phyloP scores from a whole-genome alignment of 2,797 vertebrate genomes.

The Coilia nasus region DNA sequence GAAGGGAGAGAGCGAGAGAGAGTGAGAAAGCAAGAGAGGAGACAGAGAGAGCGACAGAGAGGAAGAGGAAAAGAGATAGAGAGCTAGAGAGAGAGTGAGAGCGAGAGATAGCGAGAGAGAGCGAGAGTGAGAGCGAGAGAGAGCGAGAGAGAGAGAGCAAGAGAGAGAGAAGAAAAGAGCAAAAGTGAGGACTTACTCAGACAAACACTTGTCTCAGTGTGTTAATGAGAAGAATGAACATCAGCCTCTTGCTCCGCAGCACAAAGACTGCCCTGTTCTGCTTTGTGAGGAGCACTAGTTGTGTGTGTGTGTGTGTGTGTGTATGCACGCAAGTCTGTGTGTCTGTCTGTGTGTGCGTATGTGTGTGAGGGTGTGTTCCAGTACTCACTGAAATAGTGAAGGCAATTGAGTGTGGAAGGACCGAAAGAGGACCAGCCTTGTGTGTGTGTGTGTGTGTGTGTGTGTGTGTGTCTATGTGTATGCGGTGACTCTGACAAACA shows the following conservation, averaged over 20 bases:
- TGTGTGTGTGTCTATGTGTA: neutral
- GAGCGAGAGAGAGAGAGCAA: neutral
- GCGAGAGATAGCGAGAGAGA: neutral
- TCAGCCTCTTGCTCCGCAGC: neutral
- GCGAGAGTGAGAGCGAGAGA: neutral
- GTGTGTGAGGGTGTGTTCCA: neutral
- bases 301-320: conserved; percentile 8
- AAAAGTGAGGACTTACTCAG: conserved; percentile 35
- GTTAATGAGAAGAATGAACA: conserved; percentile 39
- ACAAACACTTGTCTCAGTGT: conserved; percentile 29
- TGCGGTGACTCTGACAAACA: conserved; percentile 1
- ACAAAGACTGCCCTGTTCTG: neutral
- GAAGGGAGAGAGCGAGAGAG: neutral
- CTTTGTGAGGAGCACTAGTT: neutral
- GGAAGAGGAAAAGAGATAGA: neutral
- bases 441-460: neutral
- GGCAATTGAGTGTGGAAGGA: neutral
- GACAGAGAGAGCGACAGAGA: neutral
- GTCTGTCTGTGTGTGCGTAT: neutral
- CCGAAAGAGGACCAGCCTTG: neutral
- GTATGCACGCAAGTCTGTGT: neutral
- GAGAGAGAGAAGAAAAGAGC: conserved; percentile 18
- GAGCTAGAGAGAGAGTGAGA: neutral
- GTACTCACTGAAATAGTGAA: neutral
- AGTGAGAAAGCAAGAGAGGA: neutral